Evolutionary conservation across 2,888 invertebrate genomes (phyloP).

Genomic region (Platyscelio sp.): DNA sequence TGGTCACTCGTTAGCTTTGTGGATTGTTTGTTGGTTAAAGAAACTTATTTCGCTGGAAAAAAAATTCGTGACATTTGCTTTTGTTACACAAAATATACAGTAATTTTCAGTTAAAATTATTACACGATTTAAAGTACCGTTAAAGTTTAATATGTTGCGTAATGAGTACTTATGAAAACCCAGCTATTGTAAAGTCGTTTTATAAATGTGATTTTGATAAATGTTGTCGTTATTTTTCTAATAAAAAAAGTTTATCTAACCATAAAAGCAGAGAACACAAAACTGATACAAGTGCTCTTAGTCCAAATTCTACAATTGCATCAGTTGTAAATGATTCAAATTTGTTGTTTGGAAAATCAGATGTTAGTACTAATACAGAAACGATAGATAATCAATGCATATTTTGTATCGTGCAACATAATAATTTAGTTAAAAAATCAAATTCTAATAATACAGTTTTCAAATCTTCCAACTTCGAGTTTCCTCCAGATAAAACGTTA

Average conservation of each 20-base stretch:
- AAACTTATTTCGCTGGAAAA: too few species aligned
- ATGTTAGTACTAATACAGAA: background rate
- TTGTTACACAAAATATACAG: too few species aligned
- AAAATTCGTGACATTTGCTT: too few species aligned
- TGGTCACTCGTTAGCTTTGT: too few species aligned
- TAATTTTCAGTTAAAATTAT: too few species aligned
- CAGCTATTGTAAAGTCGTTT: too few species aligned
- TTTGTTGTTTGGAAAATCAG: background rate
- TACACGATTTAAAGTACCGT: too few species aligned
- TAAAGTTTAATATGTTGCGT: too few species aligned
- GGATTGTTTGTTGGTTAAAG: too few species aligned
- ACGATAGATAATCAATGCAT: background rate
- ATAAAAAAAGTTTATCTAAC: background rate
- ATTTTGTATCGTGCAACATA: background rate
- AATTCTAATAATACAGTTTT: background rate
- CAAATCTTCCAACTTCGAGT: background rate
- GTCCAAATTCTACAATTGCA: background rate
- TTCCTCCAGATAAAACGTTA: background rate
- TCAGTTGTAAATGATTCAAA: background rate
- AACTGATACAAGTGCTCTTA: background rate
- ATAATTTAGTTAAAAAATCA: background rate
- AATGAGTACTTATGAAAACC: too few species aligned
- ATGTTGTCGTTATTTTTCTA: conserved; percentile 7
- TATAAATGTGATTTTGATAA: background rate
- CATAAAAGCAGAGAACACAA: background rate